phyloP scores from a whole-genome alignment of 2,888 invertebrate species.

The Prosopocoilus inquinatus region DNA sequence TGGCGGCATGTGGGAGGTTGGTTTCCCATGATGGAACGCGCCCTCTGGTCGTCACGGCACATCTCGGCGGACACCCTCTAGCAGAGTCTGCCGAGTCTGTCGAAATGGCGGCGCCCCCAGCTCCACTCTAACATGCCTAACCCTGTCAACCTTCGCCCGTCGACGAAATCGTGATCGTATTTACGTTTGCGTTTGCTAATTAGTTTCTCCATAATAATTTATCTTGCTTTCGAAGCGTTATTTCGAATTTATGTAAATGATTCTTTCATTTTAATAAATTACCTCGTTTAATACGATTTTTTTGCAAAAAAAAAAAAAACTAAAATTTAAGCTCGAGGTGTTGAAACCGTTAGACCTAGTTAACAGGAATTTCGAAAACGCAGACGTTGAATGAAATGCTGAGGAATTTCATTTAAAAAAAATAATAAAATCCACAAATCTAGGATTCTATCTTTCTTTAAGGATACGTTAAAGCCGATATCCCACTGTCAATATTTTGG shows the following conservation, averaged over 20 bases:
- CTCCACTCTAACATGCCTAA: constrained; percentile 14
- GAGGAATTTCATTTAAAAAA: too few relatives aligned
- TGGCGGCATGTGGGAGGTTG: constrained; percentile 35
- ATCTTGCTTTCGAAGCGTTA: background rate
- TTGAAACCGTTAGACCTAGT: too few relatives aligned
- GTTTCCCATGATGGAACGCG: constrained; percentile 30
- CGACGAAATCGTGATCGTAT: constrained; percentile 15
- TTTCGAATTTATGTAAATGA: constrained; percentile 4
- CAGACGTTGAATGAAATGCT: too few relatives aligned
- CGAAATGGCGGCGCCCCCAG: constrained; percentile 24
- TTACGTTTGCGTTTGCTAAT: constrained; percentile 10
- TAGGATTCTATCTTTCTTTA: too few relatives aligned
- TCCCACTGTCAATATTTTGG: too few relatives aligned
- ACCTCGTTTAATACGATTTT: too few relatives aligned
- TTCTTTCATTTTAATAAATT: background rate
- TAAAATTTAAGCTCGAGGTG: too few relatives aligned
- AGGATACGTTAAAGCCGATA: too few relatives aligned
- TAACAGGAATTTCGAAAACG: too few relatives aligned
- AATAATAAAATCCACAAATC: too few relatives aligned
- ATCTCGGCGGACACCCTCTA: constrained; percentile 18
- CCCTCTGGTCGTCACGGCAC: constrained; percentile 34
- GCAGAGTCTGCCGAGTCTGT: constrained; percentile 14
- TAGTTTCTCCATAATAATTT: background rate
- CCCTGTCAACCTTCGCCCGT: constrained; percentile 15
- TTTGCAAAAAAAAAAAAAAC: too few relatives aligned